Base-by-base conservation (phyloP, 1,140 invertebrate genomes). In the Solen grandis region DNA sequence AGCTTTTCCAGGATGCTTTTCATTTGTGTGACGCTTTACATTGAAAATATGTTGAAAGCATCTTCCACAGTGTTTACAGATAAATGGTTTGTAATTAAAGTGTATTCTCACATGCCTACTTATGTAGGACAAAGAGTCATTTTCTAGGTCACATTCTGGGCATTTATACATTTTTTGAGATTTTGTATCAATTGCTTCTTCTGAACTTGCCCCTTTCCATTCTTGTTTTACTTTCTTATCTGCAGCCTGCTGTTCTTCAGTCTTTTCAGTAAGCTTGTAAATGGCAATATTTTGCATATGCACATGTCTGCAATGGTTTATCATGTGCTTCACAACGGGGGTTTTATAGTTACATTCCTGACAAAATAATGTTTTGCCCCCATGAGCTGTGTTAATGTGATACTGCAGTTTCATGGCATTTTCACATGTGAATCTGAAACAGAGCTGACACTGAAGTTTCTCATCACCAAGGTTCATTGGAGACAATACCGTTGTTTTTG, bases 271-370 rank as follows among this genome's bases (percentile, higher is more conserved):
- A 14, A 33, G n/a, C 52, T 33, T 73, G 59, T 27, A 22, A 35
- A 73, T n/a, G n/a, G 69, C 14, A 36, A 59, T 36, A 46, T 62
- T 68, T 14, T 80, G 77, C 8, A 4, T 14, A 55, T 80, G 77
- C 25, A 72, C 59, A 62, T 65, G 69, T 46, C 27, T 72, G 46
- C 77, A 80, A 27, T 80, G 77, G 25, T 80, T 80, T 8, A 80
- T 52, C 66, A 80, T 80, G 27, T 80, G 66, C 41, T 73, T 59
- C 2, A 72, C 55, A 50, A 80, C 27, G 1, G 66, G 57, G 14
- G 77, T 65, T 55, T 72, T 80, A 36, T 72, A 80, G 0, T 66
- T 31, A 65, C 77, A 80, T 33, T 52, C 14, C 14, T 50, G 10
- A n/a, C 77, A 80, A 25, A 63, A 36, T 5, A 80, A 29, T 38